Evolutionary conservation across 2,797 vertebrate genomes (phyloP).

Genomic region (Eulemur mongoz): DNA sequence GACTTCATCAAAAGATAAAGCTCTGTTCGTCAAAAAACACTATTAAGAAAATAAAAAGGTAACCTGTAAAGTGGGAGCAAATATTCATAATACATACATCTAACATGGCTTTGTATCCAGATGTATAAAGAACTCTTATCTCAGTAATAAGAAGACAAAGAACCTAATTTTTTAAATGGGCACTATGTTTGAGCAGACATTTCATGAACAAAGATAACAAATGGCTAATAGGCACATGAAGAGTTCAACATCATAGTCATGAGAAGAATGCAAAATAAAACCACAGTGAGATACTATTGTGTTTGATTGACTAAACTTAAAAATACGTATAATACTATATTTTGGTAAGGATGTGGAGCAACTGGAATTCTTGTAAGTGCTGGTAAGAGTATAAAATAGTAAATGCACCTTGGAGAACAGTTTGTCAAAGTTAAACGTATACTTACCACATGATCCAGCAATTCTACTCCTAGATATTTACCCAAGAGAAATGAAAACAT

Average conservation of each 20-base stretch:
- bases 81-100: background rate
- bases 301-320: background rate
- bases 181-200: background rate
- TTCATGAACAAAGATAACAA: background rate
- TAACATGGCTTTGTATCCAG: background rate
- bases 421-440: background rate
- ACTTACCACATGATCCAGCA: background rate
- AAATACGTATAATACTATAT: background rate
- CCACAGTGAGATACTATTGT: background rate
- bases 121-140: background rate
- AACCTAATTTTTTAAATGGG: background rate
- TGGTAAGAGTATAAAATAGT: background rate
- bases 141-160: background rate
- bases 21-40: background rate
- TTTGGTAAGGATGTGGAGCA: background rate
- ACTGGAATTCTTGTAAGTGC: background rate
- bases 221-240: background rate
- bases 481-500: background rate
- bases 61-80: background rate
- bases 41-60: conserved; percentile 19
- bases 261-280: background rate
- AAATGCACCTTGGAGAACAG: background rate
- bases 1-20: background rate
- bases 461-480: background rate
- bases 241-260: background rate